Evolutionary conservation across 1,140 invertebrate species (phyloP), one percentile per base, ranked within the genome.

Genomic region (Lucilia sericata): DNA sequence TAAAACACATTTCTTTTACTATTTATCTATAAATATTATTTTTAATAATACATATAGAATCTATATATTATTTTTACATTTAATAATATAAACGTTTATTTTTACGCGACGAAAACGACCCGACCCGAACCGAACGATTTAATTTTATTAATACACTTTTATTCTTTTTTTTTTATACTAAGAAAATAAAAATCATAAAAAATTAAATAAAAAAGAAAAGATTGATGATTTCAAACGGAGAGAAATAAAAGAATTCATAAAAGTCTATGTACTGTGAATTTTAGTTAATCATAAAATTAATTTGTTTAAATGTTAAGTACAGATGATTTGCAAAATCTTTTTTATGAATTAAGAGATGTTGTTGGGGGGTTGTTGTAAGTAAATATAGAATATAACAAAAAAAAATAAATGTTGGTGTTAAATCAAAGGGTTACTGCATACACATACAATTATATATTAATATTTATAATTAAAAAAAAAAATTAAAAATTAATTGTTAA

Each of bases 1-100:
- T 70, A 83, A 49, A 83, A 75, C 70, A 34, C 74, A 75, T 76
- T 76, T 55, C 70, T n/a, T 74, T 74, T 83, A 30, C 1, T 30
- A 30, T 2, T 74, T 49, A 49, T 49, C 17, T 74, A 47, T 49
- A 49, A 12, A 12, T 75, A 30, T 74, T 83, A 76, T 76, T 75
- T 83, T 30, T 83, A 74, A 76, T 83, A 83, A 83, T 83, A 83
- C 25, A 30, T 76, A 83, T 75, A 49, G 4, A 75, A 51, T 30
- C 25, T 30, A 30, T 83, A 51, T 83, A 51, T 83, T 51, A 10
- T 51, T 30, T 75, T 70, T 70, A 74, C 55, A 25, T 83, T 83
- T 83, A 49, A 25, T 47, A 21, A 70, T 21, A 21, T 70, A 21
- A 70, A 70, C n/a, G n/a, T 21, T 70, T 21, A 70, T n/a, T 70